Evolutionary conservation across 2,113 vertebrate genomes (phyloP), one percentile per base, ranked within the genome.

Genomic region (Herpetotheres cachinnans): DNA sequence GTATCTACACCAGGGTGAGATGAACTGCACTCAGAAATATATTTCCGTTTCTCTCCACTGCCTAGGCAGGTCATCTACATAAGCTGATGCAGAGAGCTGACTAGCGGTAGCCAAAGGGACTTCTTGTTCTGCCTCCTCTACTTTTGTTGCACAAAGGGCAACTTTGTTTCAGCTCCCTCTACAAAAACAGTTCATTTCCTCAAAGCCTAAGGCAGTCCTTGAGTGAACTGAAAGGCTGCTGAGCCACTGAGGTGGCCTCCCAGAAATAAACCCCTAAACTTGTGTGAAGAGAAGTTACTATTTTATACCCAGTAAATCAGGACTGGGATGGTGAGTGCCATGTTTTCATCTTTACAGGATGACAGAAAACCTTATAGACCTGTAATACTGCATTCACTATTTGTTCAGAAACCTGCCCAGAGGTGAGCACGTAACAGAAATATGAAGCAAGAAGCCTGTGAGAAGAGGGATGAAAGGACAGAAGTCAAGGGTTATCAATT

Each of bases 171-270:
- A 77, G 34, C 34, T 46, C 16, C 21, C 58, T 38, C 52, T 59
- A 42, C 26, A 74, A 84, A 86, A 86, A 86, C 2, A 91, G 63
- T 11, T 62, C 9, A 18, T 73, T 92, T 94, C 77, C 69, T 95
- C 46, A 92, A 78, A 94, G 63, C 32, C 63, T 50, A 44, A 81
- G 26, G 36, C 73, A 30, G 32, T 63, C n/a, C 77, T 56, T 52
- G 59, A 52, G 44, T 69, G 59, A 95, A 70, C 20, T 16, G 18
- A 65, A 89, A 70, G 54, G 76, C 32, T 83, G 67, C 76, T 70
- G 55, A 77, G 40, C 61, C n/a, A 65, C 62, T 17, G 36, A 81
- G 80, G 55, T 61, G 15, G 32, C 58, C 62, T 71, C 69, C 56
- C 52, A 84, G 61, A 82, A 96, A 89, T 17, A 84, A 94, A 78